Conservation (phyloP, 2,888 invertebrate genomes). For the Doris montereyensis region DNA sequence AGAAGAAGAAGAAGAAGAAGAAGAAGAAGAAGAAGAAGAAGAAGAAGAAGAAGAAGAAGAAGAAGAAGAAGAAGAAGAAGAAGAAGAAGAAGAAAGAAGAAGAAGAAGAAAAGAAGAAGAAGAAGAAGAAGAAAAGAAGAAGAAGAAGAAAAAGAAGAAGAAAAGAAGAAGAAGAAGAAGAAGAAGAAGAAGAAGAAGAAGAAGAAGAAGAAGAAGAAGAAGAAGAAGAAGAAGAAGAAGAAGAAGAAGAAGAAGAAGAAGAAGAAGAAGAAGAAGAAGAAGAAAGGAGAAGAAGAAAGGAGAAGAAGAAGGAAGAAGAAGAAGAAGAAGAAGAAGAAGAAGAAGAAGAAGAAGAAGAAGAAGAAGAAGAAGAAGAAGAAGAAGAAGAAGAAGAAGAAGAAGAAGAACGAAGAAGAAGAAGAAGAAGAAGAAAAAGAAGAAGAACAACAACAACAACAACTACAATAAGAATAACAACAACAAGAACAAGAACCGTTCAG, state of each 20-base stretch:
- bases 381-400: background rate
- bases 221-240: background rate
- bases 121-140: background rate
- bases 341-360: constrained; percentile 16
- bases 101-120: background rate
- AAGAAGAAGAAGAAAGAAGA: constrained; percentile 1
- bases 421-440: background rate
- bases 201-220: background rate
- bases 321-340: constrained; percentile 17
- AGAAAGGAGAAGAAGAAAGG: too few species aligned
- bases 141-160: background rate
- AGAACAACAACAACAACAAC: too few species aligned
- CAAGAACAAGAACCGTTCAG: background rate
- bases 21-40: background rate
- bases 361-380: constrained; percentile 3
- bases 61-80: background rate
- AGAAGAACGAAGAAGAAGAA: too few species aligned
- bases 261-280: too few species aligned
- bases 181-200: background rate
- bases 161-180: background rate
- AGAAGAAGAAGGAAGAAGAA: too few species aligned
- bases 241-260: background rate
- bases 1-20: background rate
- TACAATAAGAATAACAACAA: too few species aligned
- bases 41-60: background rate